Conservation (phyloP, 2,113 vertebrate genomes). For the Barnardius zonarius region DNA sequence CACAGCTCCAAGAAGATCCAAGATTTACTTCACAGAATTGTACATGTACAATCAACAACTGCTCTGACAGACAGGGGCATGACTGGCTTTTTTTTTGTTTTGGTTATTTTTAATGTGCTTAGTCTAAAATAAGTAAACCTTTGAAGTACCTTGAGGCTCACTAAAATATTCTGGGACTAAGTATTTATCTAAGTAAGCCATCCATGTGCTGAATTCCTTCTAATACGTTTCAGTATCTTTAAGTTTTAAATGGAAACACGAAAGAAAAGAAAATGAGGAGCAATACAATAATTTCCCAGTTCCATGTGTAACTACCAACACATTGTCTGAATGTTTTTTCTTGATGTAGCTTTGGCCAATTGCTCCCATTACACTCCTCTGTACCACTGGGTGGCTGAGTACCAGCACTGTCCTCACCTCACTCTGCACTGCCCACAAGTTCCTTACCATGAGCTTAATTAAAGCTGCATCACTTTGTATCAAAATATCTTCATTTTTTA, state of each 20-base stretch:
- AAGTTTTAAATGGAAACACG: not conserved
- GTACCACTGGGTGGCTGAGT: not conserved
- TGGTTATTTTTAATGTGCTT: not conserved
- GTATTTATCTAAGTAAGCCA: not conserved
- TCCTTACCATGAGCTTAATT: not conserved
- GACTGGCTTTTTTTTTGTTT: not conserved
- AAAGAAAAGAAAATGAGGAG: not conserved
- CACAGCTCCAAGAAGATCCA: not conserved
- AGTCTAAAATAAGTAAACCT: not conserved
- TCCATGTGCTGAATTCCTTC: not conserved
- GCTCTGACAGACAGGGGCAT: not conserved
- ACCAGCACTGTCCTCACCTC: not conserved
- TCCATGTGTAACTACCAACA: not conserved
- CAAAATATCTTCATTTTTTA: not conserved
- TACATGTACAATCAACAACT: not conserved
- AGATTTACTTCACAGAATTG: not conserved
- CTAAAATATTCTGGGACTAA: not conserved
- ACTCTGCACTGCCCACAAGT: not conserved
- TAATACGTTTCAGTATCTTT: not conserved
- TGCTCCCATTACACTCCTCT: not conserved
- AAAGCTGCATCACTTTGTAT: not conserved
- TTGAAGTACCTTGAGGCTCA: not conserved
- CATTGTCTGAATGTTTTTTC: not conserved
- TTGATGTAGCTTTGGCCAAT: not conserved
- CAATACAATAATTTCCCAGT: not conserved